These are phyloP conservation scores for Pissodes strobi DNA, from an alignment of 1,140 invertebrate genomes.

Conservation along the genomic window DNA sequence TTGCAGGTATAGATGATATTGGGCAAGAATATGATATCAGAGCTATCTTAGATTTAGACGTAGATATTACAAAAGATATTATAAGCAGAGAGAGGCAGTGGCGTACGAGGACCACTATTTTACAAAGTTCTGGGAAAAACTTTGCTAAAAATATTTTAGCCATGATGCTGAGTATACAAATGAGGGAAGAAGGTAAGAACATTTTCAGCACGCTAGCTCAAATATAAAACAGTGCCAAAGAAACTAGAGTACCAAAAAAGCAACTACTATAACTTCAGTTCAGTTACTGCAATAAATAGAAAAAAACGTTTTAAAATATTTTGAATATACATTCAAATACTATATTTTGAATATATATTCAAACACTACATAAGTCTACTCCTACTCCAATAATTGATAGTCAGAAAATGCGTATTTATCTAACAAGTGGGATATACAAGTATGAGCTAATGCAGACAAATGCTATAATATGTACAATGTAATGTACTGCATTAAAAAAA, in stretches of 20 bases:
- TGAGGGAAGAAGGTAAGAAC: slow-evolving; percentile 78
- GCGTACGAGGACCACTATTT: slow-evolving; percentile 91
- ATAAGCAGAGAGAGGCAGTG: slow-evolving; percentile 92
- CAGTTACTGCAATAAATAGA: too few species aligned
- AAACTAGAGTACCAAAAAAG: not conserved
- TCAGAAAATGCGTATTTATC: too few species aligned
- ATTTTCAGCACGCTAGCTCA: not conserved
- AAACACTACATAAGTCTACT: too few species aligned
- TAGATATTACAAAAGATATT: slow-evolving; percentile 95
- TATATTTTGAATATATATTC: too few species aligned
- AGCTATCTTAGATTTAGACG: slow-evolving; percentile 91
- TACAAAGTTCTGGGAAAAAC: slow-evolving; percentile 92
- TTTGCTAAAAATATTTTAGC: slow-evolving; percentile 96
- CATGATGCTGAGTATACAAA: slow-evolving; percentile 89
- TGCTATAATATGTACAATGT: too few species aligned
- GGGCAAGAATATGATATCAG: slow-evolving; percentile 81
- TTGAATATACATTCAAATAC: too few species aligned
- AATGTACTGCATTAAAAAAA: too few species aligned
- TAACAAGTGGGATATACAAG: too few species aligned
- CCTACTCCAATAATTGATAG: too few species aligned
- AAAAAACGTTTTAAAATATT: too few species aligned
- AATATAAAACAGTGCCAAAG: not conserved
- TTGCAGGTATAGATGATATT: slow-evolving; percentile 77
- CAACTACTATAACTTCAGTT: not conserved
- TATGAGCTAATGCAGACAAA: too few species aligned